Conservation (phyloP, 2,797 vertebrate genomes). For the Peromyscus aztecus region DNA sequence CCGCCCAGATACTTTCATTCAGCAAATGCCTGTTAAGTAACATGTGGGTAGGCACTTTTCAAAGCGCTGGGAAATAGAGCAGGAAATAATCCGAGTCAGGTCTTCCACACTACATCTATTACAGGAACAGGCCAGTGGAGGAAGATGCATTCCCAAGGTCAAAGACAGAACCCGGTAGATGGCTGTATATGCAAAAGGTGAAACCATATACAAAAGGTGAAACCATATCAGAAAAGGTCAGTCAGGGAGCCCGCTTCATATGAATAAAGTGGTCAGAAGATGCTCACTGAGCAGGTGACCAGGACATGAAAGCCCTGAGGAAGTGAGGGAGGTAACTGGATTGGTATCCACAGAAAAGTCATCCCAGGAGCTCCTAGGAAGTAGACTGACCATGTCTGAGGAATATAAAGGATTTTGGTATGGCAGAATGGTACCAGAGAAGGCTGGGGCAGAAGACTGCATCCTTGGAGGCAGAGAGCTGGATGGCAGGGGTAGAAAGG, state of each 20-base stretch:
- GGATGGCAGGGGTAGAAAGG: neutral
- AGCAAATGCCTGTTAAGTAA: conserved; percentile 28
- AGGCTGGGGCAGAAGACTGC: neutral
- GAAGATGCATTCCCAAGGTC: neutral
- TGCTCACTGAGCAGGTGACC: neutral
- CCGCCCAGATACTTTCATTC: conserved; percentile 16
- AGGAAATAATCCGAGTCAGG: neutral
- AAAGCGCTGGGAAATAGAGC: neutral
- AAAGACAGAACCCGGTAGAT: neutral
- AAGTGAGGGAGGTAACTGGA: neutral
- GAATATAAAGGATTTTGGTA: neutral
- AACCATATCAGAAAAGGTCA: neutral
- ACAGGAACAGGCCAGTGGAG: neutral
- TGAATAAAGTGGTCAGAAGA: neutral
- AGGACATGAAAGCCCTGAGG: neutral
- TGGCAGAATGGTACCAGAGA: neutral
- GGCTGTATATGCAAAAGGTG: neutral
- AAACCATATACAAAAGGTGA: neutral
- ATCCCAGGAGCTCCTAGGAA: neutral
- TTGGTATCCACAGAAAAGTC: neutral
- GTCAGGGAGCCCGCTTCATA: neutral
- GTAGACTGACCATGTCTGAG: neutral
- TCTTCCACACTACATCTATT: neutral
- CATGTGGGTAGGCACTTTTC: neutral
- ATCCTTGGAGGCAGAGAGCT: neutral